Base-by-base conservation (phyloP, 1,140 invertebrate genomes). In the Drosophila ficusphila region DNA sequence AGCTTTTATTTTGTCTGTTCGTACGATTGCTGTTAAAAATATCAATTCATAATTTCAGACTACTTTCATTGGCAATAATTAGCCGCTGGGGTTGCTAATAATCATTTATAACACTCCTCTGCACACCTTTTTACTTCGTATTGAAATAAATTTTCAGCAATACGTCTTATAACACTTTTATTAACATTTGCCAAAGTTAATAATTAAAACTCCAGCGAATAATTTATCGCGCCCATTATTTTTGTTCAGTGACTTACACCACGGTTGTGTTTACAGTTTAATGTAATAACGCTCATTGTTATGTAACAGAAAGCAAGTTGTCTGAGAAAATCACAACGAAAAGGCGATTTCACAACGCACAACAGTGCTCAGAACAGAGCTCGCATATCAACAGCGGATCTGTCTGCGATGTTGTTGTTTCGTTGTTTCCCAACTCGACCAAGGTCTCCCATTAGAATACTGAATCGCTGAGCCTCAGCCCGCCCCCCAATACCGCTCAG, bases 371-470 rank as follows among this genome's bases (percentile, higher is more conserved):
- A 21, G 47, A 11, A 25, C 23, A 41, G 11, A 27, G 52, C 33
- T 19, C 44, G 25, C 51, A 72, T 68, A 61, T 51, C 51, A 68
- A 62, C 70, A 47, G 47, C 39, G 49, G 31, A 52, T 68, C 54
- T 57, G 49, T 67, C 46, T 31, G 39, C 54, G 51, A 11, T 48
- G 39, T 41, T 61, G 49, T 54, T 16, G 42, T 46, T 46, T 27
- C 14, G 8, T 16, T 46, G 42, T 27, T 69, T 54, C 65, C 38
- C 64, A 62, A 79, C 54, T 16, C 27, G 23, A 46, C 52, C 75
- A 65, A 52, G 60, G 78, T 77, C 69, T 33, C 29, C 23, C 60
- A 83, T 64, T 83, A 74, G 79, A 82, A 81, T 81, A 67, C 27
- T 16, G 39, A 65, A 42, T 48, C 18, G 60, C 11, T 51, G 31